Percentiles rank a stretch among this genome's conserved stretches.
These are phyloP conservation scores for Crambe crambe DNA, from an alignment of 37 sponge, comb jelly and placozoan genomes.

Conservation along the genomic window DNA sequence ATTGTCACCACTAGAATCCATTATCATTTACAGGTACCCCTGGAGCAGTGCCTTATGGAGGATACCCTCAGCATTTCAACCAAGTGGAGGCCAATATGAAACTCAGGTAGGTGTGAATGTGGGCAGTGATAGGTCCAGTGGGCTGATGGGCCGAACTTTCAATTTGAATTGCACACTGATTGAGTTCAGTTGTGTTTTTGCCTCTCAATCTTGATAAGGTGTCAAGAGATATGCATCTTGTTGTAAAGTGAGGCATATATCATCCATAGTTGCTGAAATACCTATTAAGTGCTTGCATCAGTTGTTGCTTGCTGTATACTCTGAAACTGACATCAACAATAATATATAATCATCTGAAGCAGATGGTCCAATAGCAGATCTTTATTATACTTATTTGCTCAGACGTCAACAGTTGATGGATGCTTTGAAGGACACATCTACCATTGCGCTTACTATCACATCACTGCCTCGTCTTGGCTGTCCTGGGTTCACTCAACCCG, in stretches of 20 bases:
- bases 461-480: conserved; percentile 74
- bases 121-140: too few relatives aligned
- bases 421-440: conserved; percentile 43
- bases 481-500: conserved; percentile 83
- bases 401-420: conserved; percentile 64
- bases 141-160: not conserved
- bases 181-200: not conserved
- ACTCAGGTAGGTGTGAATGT: conserved; percentile 52
- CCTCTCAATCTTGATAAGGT: conserved; percentile 54
- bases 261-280: not conserved
- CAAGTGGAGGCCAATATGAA: conserved; percentile 88
- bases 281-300: not conserved
- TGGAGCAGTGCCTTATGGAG: conserved; percentile 73
- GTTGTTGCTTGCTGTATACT: not conserved
- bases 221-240: conserved; percentile 7
- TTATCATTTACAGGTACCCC: conserved; percentile 77
- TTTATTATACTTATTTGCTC: not conserved
- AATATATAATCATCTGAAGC: too few relatives aligned
- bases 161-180: not conserved
- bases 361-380: too few relatives aligned
- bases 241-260: conserved; percentile 52
- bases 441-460: conserved; percentile 66
- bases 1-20: too few relatives aligned
- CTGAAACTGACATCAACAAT: too few relatives aligned
- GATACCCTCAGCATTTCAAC: conserved; percentile 69